Evolutionary conservation across 2,888 invertebrate species (phyloP), one percentile per base, ranked within the genome.

Genomic region (Ennomos fuscantarius): DNA sequence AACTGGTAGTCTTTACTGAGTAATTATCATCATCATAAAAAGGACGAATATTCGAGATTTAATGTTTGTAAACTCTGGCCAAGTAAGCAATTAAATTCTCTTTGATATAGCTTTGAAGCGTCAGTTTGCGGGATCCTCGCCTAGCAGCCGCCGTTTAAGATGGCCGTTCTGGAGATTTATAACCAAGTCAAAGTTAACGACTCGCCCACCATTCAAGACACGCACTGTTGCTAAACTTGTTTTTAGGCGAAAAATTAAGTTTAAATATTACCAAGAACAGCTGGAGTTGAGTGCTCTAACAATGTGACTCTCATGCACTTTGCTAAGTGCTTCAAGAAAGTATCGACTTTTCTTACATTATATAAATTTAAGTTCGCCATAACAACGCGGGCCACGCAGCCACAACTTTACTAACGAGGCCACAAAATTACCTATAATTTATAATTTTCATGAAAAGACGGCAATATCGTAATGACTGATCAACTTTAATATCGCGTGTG

Each of bases 121-220:
- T 80, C 75, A 73, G 78, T 78, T 79, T 78, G 80, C 78, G 81
- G 79, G 79, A 72, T 73, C 68, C 71, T 72, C 72, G 73, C 66
- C 69, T 78, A 79, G 78, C 74, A 71, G 78, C 74, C 76, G 75
- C 74, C 81, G 76, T 86, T 87, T 85, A 86, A 82, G 77, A 74
- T 73, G 73, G 73, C 81, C 76, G 82, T 88, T 86, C 78, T 73
- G 63, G 67, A 87, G 87, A 89, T 89, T 89, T 90, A 90, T 82
- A 83, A 82, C 84, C 71, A 70, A 78, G 81, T 81, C 76, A 81
- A 87, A 85, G 81, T 87, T 87, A 87, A 88, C 81, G 86, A 82
- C 80, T 81, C 73, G 69, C 76, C 81, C 76, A 74, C 81, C 79
- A 83, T 88, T 86, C 82, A 75, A 78, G 79, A 79, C 86, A 86